Percentiles rank a stretch among this genome's conserved stretches.
Evolutionary conservation across 2,113 vertebrate genomes (phyloP).

Genomic region (Datnioides undecimradiatus): DNA sequence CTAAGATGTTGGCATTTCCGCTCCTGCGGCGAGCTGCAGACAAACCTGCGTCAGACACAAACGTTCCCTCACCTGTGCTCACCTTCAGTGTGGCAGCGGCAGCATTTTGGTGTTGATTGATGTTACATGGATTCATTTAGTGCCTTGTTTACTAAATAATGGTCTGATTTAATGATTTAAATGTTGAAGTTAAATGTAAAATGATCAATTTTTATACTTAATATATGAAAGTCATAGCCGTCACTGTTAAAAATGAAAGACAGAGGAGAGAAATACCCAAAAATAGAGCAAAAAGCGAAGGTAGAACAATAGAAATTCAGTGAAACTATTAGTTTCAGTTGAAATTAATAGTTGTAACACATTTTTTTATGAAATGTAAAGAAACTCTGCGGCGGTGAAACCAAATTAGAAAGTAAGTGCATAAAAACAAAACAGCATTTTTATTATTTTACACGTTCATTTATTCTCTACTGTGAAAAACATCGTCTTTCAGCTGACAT

Average conservation of each 20-base stretch:
- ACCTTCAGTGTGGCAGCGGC: not conserved
- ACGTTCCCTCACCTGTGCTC: not conserved
- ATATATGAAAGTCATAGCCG: too few species aligned
- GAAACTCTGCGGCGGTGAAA: not conserved
- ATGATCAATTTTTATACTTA: too few species aligned
- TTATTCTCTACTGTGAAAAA: not conserved
- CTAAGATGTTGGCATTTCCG: constrained; percentile 36
- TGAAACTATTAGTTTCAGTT: too few species aligned
- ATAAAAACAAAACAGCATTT: too few species aligned
- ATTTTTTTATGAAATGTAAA: too few species aligned
- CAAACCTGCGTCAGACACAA: constrained; percentile 1
- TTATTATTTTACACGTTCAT: not conserved
- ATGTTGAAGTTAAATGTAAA: too few species aligned
- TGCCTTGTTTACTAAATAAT: too few species aligned
- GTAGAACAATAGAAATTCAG: not conserved
- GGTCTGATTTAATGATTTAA: too few species aligned
- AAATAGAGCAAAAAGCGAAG: not conserved
- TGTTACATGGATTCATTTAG: not conserved
- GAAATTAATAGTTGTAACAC: too few species aligned
- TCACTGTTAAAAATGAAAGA: not conserved
- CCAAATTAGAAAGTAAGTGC: not conserved
- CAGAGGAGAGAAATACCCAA: too few species aligned
- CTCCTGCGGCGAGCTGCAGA: constrained; percentile 19
- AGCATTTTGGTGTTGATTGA: not conserved
- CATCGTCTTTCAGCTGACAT: too few species aligned